phyloP scores from a whole-genome alignment of 1,140 invertebrate species.

The Nasonia giraulti region DNA sequence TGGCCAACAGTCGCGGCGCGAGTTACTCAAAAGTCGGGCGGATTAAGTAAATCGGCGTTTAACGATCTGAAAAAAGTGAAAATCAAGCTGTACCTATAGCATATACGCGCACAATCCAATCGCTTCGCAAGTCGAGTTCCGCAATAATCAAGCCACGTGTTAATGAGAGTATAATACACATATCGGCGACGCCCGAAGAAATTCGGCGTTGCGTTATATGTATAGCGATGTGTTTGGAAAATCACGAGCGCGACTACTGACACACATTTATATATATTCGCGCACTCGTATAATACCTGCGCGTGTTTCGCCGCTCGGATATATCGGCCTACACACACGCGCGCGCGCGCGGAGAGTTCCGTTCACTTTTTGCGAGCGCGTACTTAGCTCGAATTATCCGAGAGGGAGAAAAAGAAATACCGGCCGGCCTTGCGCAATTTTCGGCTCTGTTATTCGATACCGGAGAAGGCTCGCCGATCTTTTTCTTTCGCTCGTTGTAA shows the following conservation, averaged over 20 bases:
- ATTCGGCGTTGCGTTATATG: slow-evolving; percentile 27
- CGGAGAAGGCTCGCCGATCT: too few species aligned
- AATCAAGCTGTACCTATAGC: too few species aligned
- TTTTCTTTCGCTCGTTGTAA: too few species aligned
- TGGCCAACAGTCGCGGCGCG: background rate
- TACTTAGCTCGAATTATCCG: slow-evolving; percentile 22
- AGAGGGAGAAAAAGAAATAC: background rate
- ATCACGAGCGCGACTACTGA: background rate
- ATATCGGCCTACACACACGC: background rate
- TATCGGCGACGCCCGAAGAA: slow-evolving; percentile 24
- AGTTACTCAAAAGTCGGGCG: background rate
- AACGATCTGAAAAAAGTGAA: too few species aligned
- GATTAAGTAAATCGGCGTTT: background rate
- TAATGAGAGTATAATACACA: too few species aligned
- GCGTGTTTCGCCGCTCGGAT: slow-evolving; percentile 52
- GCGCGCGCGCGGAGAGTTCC: background rate
- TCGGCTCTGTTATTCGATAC: background rate
- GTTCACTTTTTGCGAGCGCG: slow-evolving; percentile 38
- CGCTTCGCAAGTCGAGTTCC: too few species aligned
- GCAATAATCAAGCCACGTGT: too few species aligned
- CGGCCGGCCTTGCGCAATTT: slow-evolving; percentile 22
- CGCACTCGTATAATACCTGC: background rate
- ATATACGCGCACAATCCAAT: too few species aligned
- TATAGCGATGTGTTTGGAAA: slow-evolving; percentile 19
- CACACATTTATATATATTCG: background rate